Evolutionary conservation across 2,797 vertebrate species (phyloP).

Genomic region (Salmo trutta): DNA sequence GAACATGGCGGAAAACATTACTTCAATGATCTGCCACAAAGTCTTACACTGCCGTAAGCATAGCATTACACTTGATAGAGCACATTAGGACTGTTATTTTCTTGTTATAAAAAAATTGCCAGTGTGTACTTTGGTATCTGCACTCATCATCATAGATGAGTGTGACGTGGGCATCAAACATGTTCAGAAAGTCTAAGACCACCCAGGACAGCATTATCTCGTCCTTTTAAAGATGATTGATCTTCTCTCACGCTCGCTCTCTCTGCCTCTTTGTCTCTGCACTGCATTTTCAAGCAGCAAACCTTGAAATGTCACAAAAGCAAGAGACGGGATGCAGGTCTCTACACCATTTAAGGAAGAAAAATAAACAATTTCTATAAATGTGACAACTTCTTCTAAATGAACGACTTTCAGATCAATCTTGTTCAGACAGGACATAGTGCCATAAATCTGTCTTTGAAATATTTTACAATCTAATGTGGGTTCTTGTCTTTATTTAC

Average conservation of each 20-base stretch:
- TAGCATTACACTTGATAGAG: background rate
- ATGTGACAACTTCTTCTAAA: background rate
- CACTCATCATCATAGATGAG: constrained; percentile 16
- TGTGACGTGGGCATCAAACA: constrained; percentile 19
- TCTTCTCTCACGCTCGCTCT: constrained; percentile 16
- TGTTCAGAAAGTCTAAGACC: constrained; percentile 15
- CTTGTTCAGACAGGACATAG: background rate
- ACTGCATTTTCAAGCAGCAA: constrained; percentile 16
- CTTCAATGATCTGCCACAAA: constrained; percentile 46
- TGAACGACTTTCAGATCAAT: background rate
- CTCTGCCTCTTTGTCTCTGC: constrained; percentile 19
- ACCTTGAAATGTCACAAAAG: constrained; percentile 27
- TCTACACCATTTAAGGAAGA: background rate
- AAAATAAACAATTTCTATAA: background rate
- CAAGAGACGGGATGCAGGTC: background rate
- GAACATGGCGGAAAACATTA: constrained; percentile 48
- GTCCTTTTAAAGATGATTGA: constrained; percentile 21
- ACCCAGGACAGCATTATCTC: constrained; percentile 10
- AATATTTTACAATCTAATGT: background rate
- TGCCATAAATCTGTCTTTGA: background rate
- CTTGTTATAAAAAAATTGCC: no score
- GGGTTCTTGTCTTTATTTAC: background rate
- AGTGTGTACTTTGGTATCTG: constrained; percentile 7
- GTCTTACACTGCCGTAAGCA: constrained; percentile 33
- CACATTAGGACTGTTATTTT: no score